Conservation (phyloP, 2,888 invertebrate genomes). For the Troides aeacus region DNA sequence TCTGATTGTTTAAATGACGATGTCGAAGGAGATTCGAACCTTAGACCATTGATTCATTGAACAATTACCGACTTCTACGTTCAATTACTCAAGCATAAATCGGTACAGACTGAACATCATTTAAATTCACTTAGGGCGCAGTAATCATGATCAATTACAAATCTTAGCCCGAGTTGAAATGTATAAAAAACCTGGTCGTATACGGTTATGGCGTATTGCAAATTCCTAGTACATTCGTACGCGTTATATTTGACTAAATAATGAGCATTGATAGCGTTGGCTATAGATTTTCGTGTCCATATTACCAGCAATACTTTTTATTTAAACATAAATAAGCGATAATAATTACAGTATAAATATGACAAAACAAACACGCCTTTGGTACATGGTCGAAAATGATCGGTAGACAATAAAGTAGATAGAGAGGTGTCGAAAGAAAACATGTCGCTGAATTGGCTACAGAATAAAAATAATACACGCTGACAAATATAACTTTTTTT, state of each 20-base stretch:
- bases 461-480: slow-evolving; percentile 18
- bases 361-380: slow-evolving; percentile 12
- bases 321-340: slow-evolving; percentile 15
- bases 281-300: neutral
- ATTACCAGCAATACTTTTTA: slow-evolving; percentile 4
- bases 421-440: neutral
- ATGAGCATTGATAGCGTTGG: neutral
- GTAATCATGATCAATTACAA: slow-evolving; percentile 13
- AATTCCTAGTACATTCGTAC: neutral
- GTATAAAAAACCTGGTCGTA: neutral
- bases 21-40: slow-evolving; percentile 7
- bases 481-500: slow-evolving; percentile 21
- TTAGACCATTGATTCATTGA: slow-evolving; percentile 13
- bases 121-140: slow-evolving; percentile 17
- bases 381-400: slow-evolving; percentile 1
- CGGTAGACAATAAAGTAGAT: neutral
- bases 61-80: slow-evolving; percentile 1
- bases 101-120: slow-evolving; percentile 8
- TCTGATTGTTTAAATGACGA: neutral
- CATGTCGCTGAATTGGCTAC: slow-evolving; percentile 2
- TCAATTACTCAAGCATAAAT: neutral
- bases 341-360: neutral
- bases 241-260: neutral
- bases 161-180: neutral
- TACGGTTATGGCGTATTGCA: neutral